phyloP scores from a whole-genome alignment of 2,888 invertebrate genomes.

The Oxycera nigricornis region DNA sequence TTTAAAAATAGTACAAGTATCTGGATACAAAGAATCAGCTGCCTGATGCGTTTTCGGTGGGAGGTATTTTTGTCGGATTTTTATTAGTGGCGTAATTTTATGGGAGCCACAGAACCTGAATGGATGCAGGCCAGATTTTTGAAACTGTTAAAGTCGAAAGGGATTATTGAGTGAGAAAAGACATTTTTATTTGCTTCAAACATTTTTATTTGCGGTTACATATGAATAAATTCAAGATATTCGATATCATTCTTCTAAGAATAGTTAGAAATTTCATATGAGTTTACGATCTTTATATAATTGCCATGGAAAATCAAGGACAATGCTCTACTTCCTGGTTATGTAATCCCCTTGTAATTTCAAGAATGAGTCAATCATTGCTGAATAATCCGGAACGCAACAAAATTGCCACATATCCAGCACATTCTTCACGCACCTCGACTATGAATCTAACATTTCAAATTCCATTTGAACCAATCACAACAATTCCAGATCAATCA shows the following conservation, averaged over 20 bases:
- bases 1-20: conserved; percentile 3
- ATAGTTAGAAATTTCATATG: too few relatives aligned
- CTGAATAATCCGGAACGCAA: background rate
- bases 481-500: background rate
- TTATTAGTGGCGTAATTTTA: background rate
- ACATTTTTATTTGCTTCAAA: too few relatives aligned
- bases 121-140: background rate
- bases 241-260: too few relatives aligned
- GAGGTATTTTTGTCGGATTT: background rate
- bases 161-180: too few relatives aligned
- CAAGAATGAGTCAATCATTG: background rate
- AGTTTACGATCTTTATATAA: too few relatives aligned
- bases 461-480: background rate
- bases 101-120: background rate
- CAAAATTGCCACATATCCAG: background rate
- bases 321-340: too few relatives aligned
- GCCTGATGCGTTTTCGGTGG: background rate
- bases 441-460: background rate
- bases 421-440: background rate
- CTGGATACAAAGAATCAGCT: too few relatives aligned
- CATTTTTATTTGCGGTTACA: too few relatives aligned
- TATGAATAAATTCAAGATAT: too few relatives aligned
- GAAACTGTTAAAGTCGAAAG: too few relatives aligned
- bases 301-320: too few relatives aligned
- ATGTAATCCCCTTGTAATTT: background rate